These are phyloP conservation scores for Hippopotamus amphibius DNA, from an alignment of 2,113 vertebrate genomes.

Conservation along the genomic window DNA sequence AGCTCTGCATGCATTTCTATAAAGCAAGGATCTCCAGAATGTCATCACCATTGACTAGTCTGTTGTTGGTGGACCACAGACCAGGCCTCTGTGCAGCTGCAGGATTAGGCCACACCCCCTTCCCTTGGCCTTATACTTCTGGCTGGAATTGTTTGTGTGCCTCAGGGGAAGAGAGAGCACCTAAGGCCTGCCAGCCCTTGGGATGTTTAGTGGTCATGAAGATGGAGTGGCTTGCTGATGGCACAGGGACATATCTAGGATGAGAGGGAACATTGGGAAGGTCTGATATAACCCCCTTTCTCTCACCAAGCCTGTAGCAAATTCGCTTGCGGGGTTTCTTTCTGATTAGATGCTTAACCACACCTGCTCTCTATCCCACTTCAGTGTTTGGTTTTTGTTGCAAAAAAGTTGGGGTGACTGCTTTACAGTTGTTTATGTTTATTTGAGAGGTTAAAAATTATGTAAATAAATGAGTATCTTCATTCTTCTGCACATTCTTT, in stretches of 20 bases:
- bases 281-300: neutral
- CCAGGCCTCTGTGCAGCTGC: neutral
- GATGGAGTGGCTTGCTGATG: neutral
- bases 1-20: neutral
- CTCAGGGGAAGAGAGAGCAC: neutral
- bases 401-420: neutral
- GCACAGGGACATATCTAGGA: neutral
- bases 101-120: neutral
- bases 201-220: slow-evolving; percentile 21
- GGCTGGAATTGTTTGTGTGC: slow-evolving; percentile 24
- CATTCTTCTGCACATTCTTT: neutral
- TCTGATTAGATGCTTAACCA: neutral
- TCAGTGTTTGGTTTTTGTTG: neutral
- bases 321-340: slow-evolving; percentile 42
- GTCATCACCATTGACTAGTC: neutral
- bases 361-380: neutral
- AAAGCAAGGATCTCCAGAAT: neutral
- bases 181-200: neutral
- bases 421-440: slow-evolving; percentile 58
- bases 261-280: neutral
- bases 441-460: neutral
- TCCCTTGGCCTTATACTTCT: neutral
- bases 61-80: neutral
- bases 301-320: neutral
- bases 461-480: slow-evolving; percentile 16